A percentile compares a stretch with the other conserved stretches of the same genome.
Conservation (phyloP, 2,113 vertebrate species). For the Saccopteryx bilineata region DNA sequence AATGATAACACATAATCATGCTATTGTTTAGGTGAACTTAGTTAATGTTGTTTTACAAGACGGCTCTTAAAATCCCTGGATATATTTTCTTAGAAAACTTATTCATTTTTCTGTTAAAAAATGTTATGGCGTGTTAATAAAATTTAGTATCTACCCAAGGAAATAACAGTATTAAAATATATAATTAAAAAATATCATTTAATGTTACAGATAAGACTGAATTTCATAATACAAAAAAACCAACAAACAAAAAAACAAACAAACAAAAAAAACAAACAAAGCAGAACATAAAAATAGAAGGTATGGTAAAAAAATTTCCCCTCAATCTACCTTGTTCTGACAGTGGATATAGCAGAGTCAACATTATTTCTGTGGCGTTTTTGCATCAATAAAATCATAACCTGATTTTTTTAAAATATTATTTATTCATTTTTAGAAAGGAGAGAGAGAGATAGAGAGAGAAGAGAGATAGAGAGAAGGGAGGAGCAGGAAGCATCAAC, state of each 20-base stretch:
- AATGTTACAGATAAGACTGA: background rate
- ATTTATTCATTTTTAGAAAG: too few relatives aligned
- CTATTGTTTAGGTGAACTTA: background rate
- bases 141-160: background rate
- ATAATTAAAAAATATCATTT: background rate
- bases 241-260: background rate
- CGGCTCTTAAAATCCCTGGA: background rate
- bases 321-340: conserved; percentile 7
- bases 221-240: background rate
- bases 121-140: background rate
- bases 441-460: too few relatives aligned
- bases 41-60: background rate
- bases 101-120: background rate
- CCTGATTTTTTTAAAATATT: too few relatives aligned
- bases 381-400: background rate
- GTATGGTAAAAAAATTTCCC: background rate
- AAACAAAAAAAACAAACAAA: background rate
- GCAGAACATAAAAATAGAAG: background rate
- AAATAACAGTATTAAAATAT: background rate
- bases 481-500: too few relatives aligned
- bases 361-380: background rate
- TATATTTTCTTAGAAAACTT: background rate
- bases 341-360: background rate
- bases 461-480: too few relatives aligned
- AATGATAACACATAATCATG: background rate